phyloP scores from a whole-genome alignment of 2,797 vertebrate genomes.

The Discoglossus pictus region DNA sequence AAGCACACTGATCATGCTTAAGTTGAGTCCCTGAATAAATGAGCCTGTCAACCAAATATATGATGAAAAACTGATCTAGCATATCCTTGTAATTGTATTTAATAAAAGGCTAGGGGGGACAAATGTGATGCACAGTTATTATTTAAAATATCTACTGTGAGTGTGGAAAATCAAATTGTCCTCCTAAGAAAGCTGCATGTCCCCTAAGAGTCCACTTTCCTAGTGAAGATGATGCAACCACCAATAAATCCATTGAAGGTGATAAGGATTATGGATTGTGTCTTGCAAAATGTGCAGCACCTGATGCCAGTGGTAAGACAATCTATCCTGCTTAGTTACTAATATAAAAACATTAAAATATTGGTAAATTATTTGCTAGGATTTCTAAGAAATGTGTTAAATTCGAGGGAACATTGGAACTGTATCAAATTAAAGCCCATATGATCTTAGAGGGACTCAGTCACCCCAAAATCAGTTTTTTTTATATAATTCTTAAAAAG shows the following conservation, averaged over 20 bases:
- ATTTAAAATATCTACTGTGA: background rate
- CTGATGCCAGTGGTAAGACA: background rate
- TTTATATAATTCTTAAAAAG: no score
- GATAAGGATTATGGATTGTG: slow-evolving; percentile 9
- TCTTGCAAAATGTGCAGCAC: slow-evolving; percentile 1
- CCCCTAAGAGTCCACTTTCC: no score
- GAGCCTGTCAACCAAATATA: slow-evolving; percentile 9
- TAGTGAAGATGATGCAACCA: background rate
- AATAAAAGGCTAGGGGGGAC: slow-evolving; percentile 10
- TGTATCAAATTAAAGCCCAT: no score
- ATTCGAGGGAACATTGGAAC: no score
- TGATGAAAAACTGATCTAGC: slow-evolving; percentile 12
- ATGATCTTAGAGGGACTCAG: no score
- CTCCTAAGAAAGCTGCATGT: no score
- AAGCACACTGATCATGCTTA: slow-evolving; percentile 3
- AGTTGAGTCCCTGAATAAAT: slow-evolving; percentile 1
- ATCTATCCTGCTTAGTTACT: background rate
- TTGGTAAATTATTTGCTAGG: no score
- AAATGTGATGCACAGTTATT: background rate
- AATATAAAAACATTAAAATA: background rate
- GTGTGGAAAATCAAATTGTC: background rate
- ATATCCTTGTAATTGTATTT: slow-evolving; percentile 20
- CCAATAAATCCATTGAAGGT: background rate
- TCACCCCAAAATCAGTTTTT: no score
- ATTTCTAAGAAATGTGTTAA: no score